A percentile compares a stretch with the other conserved stretches of the same genome.
phyloP scores from a whole-genome alignment of 2,113 vertebrate genomes.

The Sapajus apella region DNA sequence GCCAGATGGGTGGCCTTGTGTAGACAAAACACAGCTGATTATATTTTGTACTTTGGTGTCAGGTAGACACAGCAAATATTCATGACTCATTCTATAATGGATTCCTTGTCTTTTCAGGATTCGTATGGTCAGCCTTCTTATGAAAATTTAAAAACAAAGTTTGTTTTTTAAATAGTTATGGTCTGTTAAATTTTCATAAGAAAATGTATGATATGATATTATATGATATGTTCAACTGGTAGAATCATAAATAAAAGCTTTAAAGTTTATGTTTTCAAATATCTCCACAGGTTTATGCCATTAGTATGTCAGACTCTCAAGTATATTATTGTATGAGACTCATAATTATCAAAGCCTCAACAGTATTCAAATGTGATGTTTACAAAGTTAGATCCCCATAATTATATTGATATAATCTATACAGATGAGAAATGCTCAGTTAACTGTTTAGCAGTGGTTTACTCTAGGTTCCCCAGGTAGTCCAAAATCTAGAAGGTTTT shows the following conservation, averaged over 20 bases:
- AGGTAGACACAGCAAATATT: not conserved
- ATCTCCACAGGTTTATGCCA: not conserved
- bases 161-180: not conserved
- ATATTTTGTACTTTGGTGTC: not conserved
- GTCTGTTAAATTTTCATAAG: no score
- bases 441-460: not conserved
- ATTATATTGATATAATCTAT: not conserved
- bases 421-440: not conserved
- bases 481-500: not conserved
- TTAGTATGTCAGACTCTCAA: not conserved
- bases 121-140: not conserved
- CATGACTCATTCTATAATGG: not conserved
- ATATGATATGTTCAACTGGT: not conserved
- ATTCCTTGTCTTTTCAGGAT: not conserved
- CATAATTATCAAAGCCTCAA: not conserved
- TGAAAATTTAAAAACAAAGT: not conserved
- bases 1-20: not conserved
- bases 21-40: conserved; percentile 41
- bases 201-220: not conserved
- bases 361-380: not conserved
- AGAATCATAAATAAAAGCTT: not conserved
- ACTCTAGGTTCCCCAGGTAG: not conserved
- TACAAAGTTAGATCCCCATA: not conserved
- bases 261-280: conserved; percentile 27
- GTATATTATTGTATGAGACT: not conserved